Conservation (phyloP, 2,797 vertebrate species). For the Eleutherodactylus coqui region DNA sequence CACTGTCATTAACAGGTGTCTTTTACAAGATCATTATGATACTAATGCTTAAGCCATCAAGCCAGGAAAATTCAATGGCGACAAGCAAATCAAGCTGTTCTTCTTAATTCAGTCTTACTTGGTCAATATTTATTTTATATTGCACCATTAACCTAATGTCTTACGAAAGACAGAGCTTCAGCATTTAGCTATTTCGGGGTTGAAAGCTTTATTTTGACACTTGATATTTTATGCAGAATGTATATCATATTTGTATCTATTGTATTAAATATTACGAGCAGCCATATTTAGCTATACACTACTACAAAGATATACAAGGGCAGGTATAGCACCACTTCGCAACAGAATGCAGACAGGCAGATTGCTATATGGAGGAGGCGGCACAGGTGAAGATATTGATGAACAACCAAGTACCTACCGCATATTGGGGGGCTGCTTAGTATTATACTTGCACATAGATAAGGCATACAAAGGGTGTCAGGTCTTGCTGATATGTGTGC, state of each 20-base stretch:
- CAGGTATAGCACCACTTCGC: too few species aligned
- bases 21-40: constrained; percentile 46
- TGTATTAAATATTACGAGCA: not conserved
- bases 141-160: not conserved
- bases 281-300: too few species aligned
- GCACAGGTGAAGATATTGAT: too few species aligned
- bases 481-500: too few species aligned
- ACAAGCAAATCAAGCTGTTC: constrained; percentile 6
- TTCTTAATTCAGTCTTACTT: not conserved
- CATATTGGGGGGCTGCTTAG: too few species aligned
- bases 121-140: constrained; percentile 1
- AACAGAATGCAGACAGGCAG: too few species aligned
- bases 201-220: not conserved
- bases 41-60: constrained; percentile 24
- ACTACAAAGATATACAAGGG: too few species aligned
- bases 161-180: not conserved
- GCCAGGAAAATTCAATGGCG: not conserved
- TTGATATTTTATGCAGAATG: not conserved
- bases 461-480: too few species aligned
- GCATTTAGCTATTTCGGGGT: not conserved
- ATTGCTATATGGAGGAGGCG: too few species aligned
- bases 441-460: too few species aligned
- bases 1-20: constrained; percentile 46
- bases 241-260: not conserved
- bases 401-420: too few species aligned